Percentiles rank a stretch among this genome's conserved stretches.
phyloP scores from a whole-genome alignment of 2,888 invertebrate genomes.

The Elysia crispata region DNA sequence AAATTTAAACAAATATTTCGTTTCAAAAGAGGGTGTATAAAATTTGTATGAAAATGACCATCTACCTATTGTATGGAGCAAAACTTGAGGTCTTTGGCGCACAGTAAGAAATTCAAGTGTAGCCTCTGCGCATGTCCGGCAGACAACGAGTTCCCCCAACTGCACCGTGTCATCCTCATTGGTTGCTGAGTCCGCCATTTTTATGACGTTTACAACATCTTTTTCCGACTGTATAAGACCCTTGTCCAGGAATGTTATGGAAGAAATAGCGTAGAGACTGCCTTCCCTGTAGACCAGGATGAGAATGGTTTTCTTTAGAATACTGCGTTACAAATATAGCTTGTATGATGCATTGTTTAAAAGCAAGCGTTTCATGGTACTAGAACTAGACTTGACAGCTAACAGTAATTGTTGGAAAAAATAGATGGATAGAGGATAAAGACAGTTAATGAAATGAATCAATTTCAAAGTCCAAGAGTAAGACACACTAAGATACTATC shows the following conservation, averaged over 20 bases:
- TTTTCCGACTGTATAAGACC: constrained; percentile 25
- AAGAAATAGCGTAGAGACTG: constrained; percentile 44
- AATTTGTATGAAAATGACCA: neutral
- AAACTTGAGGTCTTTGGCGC: constrained; percentile 7
- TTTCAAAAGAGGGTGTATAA: neutral
- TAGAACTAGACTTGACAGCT: too few species aligned
- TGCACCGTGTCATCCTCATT: constrained; percentile 39
- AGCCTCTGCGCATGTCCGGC: constrained; percentile 35
- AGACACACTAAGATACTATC: too few species aligned
- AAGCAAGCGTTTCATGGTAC: too few species aligned
- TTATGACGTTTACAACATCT: constrained; percentile 50
- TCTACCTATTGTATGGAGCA: constrained; percentile 11
- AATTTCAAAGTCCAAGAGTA: too few species aligned
- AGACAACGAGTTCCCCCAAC: constrained; percentile 49
- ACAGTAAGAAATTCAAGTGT: constrained; percentile 32
- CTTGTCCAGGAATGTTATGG: constrained; percentile 40
- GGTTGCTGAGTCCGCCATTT: constrained; percentile 37
- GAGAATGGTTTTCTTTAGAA: too few species aligned
- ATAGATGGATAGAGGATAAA: too few species aligned
- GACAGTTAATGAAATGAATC: too few species aligned
- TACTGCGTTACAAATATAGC: too few species aligned
- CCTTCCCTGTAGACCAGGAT: constrained; percentile 39
- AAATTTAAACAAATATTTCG: too few species aligned
- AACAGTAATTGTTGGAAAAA: too few species aligned
- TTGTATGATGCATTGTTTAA: too few species aligned